Percentiles rank a stretch among this genome's conserved stretches.
Conservation (phyloP, 2,797 vertebrate species). For the Macroramphosus scolopax region DNA sequence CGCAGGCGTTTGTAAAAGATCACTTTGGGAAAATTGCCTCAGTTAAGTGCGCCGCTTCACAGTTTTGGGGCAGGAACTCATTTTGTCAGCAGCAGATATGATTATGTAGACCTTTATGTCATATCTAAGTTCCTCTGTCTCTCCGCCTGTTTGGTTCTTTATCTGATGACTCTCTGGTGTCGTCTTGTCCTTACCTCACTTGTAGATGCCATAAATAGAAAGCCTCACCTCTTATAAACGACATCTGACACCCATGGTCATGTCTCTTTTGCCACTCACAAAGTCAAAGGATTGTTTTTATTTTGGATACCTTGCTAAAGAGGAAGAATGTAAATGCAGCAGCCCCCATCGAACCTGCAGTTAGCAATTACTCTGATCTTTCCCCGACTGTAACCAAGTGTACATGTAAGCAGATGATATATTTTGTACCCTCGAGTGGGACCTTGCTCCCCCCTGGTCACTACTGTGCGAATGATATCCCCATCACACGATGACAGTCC, state of each 20-base stretch:
- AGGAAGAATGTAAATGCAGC: no score
- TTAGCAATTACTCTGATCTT: no score
- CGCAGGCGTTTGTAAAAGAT: constrained; percentile 41
- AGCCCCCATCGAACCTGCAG: no score
- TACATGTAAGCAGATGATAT: no score
- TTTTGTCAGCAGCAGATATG: constrained; percentile 43
- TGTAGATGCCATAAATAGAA: constrained; percentile 36
- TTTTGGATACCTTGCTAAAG: no score
- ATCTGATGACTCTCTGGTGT: constrained; percentile 60
- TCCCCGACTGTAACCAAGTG: no score
- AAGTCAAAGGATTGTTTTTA: no score
- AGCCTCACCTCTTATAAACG: constrained; percentile 3
- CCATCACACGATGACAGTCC: no score
- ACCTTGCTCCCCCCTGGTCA: no score
- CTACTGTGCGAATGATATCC: no score
- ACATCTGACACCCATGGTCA: not conserved
- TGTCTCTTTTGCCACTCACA: constrained; percentile 6
- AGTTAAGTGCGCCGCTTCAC: constrained; percentile 23
- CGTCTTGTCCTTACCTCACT: constrained; percentile 38
- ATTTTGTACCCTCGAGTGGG: no score
- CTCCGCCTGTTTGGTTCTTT: constrained; percentile 38
- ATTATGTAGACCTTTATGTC: constrained; percentile 33
- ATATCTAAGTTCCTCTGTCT: constrained; percentile 15
- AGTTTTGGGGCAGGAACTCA: constrained; percentile 35
- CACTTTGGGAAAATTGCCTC: constrained; percentile 36